Evolutionary conservation across 2,113 vertebrate genomes (phyloP).

Genomic region (Pyxicephalus adspersus): DNA sequence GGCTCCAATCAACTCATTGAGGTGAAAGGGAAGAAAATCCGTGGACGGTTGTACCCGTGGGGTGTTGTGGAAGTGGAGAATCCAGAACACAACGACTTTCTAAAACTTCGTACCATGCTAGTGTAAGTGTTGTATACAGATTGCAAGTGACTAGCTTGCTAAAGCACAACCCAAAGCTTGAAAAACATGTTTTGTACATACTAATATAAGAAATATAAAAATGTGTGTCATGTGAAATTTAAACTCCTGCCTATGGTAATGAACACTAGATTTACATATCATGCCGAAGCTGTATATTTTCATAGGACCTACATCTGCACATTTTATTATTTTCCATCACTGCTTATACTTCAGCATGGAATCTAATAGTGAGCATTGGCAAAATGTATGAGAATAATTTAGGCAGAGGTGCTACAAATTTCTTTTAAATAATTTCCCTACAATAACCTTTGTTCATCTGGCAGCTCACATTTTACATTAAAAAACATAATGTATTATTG

Average conservation of each 20-base stretch:
- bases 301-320: not conserved
- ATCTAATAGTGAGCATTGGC: not conserved
- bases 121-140: constrained; percentile 74
- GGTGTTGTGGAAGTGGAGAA: constrained; percentile 88
- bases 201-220: no score
- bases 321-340: not conserved
- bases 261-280: not conserved
- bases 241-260: not conserved
- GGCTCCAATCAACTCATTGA: constrained; percentile 89
- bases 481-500: not conserved
- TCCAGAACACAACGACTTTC: constrained; percentile 92
- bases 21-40: constrained; percentile 91
- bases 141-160: not conserved
- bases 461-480: not conserved
- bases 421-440: not conserved
- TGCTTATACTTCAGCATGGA: not conserved
- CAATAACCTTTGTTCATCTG: not conserved
- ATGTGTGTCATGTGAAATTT: no score
- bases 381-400: not conserved
- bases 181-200: no score
- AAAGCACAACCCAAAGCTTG: not conserved
- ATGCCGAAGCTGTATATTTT: not conserved
- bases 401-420: not conserved
- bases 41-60: constrained; percentile 83
- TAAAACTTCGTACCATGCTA: constrained; percentile 84